phyloP scores from a whole-genome alignment of 2,888 invertebrate genomes.

The Sarcophaga subvicina region DNA sequence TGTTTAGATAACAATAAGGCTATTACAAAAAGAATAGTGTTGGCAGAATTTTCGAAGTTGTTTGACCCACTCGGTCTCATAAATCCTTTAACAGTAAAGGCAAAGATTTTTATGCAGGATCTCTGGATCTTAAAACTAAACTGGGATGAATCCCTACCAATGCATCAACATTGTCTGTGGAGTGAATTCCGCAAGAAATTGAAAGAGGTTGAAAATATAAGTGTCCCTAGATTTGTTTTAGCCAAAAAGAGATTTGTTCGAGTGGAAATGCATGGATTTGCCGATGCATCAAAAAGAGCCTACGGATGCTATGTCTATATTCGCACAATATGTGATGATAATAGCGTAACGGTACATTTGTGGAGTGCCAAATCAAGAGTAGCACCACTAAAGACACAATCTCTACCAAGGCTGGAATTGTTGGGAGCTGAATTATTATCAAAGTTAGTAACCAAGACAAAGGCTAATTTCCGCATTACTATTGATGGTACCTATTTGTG shows the following conservation, averaged over 20 bases:
- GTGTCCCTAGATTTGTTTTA: slow-evolving; percentile 41
- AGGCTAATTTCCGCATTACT: slow-evolving; percentile 18
- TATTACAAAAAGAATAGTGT: slow-evolving; percentile 52
- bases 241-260: background rate
- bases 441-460: slow-evolving; percentile 33
- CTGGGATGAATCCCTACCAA: slow-evolving; percentile 50
- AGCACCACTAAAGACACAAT: slow-evolving; percentile 58
- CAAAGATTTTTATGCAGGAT: slow-evolving; percentile 56
- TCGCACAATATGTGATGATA: slow-evolving; percentile 18
- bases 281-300: slow-evolving; percentile 56
- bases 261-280: slow-evolving; percentile 48
- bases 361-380: slow-evolving; percentile 57
- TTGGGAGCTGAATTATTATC: too few species aligned
- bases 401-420: slow-evolving; percentile 50
- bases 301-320: slow-evolving; percentile 54
- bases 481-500: slow-evolving; percentile 39
- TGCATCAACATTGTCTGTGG: slow-evolving; percentile 42
- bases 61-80: slow-evolving; percentile 47
- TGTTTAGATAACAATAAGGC: background rate
- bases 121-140: slow-evolving; percentile 52
- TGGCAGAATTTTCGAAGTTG: slow-evolving; percentile 33
- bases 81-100: slow-evolving; percentile 37
- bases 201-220: slow-evolving; percentile 24
- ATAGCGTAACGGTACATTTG: slow-evolving; percentile 26
- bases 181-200: slow-evolving; percentile 39